phyloP scores from a whole-genome alignment of 2,888 invertebrate species.

The Leptinotarsa rubiginosa region DNA sequence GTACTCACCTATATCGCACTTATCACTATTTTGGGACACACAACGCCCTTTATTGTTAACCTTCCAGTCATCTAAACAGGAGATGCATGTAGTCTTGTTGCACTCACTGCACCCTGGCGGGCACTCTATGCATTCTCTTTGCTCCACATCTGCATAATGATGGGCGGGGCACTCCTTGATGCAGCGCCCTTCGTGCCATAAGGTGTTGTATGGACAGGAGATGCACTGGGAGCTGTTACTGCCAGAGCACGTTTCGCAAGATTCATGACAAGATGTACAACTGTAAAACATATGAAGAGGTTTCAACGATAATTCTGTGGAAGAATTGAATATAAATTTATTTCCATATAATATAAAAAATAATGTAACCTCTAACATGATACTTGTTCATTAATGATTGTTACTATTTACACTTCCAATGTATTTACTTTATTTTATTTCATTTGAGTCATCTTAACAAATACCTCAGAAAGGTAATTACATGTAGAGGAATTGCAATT shows the following conservation, averaged over 20 bases:
- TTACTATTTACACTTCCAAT: too few species aligned
- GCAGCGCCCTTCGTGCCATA: constrained; percentile 79
- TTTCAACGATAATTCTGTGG: too few species aligned
- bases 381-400: too few species aligned
- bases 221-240: constrained; percentile 84
- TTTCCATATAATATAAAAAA: too few species aligned
- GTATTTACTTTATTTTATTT: too few species aligned
- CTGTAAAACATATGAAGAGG: constrained; percentile 60
- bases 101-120: constrained; percentile 83
- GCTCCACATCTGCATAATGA: constrained; percentile 81
- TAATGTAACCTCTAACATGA: too few species aligned
- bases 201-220: constrained; percentile 80
- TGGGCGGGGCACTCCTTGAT: constrained; percentile 79
- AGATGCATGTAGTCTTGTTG: constrained; percentile 77
- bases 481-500: too few species aligned
- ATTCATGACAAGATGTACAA: constrained; percentile 82
- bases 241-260: constrained; percentile 85
- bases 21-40: constrained; percentile 76
- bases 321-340: too few species aligned
- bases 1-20: constrained; percentile 74
- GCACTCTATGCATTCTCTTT: constrained; percentile 84
- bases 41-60: constrained; percentile 82
- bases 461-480: too few species aligned
- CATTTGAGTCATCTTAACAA: too few species aligned
- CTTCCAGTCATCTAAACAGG: constrained; percentile 81